Conservation (phyloP, 1,140 invertebrate genomes). For the Drosophila rhopaloa region DNA sequence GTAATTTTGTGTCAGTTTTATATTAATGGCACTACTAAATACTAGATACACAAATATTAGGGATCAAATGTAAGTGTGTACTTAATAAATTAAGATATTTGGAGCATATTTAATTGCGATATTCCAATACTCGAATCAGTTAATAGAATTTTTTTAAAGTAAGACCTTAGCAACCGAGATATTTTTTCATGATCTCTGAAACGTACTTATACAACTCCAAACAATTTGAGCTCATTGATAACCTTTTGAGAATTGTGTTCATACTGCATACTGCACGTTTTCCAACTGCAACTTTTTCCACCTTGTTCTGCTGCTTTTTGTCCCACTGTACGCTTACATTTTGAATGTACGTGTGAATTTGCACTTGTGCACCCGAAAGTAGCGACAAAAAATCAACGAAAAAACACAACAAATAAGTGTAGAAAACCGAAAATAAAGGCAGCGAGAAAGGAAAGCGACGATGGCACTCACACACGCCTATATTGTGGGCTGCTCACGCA, state of each 20-base stretch:
- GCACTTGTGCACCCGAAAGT: conserved; percentile 77
- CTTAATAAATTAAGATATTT: too few species aligned
- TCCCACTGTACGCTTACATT: conserved; percentile 71
- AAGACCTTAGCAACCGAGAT: too few species aligned
- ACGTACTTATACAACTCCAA: too few species aligned
- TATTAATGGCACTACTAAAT: too few species aligned
- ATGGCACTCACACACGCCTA: conserved; percentile 57
- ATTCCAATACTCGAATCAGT: too few species aligned
- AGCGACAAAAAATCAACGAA: conserved; percentile 41
- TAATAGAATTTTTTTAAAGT: too few species aligned
- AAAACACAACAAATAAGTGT: conserved; percentile 51
- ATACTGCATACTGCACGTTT: neutral
- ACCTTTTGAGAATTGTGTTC: neutral
- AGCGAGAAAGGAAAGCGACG: conserved; percentile 68
- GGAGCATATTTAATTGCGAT: too few species aligned
- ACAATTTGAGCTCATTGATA: neutral
- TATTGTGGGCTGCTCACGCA: conserved; percentile 33
- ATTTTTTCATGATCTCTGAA: too few species aligned
- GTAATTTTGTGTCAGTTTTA: too few species aligned
- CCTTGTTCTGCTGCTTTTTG: conserved; percentile 28
- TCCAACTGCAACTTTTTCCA: neutral
- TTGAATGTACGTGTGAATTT: conserved; percentile 81
- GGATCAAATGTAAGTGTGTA: too few species aligned
- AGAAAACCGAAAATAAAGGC: conserved; percentile 67
- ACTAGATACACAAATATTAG: too few species aligned